phyloP scores from a whole-genome alignment of 1,140 invertebrate species.

The Ips typographus region DNA sequence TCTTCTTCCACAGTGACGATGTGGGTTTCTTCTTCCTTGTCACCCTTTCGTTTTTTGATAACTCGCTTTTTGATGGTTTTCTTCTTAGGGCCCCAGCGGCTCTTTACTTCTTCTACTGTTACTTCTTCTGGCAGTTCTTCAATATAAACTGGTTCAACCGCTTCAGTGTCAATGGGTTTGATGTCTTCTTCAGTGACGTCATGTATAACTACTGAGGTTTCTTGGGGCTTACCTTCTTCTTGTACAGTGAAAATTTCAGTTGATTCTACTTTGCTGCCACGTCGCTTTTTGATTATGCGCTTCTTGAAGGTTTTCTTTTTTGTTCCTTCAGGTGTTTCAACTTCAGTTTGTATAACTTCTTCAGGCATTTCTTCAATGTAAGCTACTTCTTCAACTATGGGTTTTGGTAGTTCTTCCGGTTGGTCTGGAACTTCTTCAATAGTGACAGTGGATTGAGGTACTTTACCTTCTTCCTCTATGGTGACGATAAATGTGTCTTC shows the following conservation, averaged over 20 bases:
- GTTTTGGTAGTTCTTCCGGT: slow-evolving; percentile 13
- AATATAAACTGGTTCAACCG: slow-evolving; percentile 43
- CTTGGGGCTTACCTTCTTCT: slow-evolving; percentile 53
- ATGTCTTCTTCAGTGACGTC: slow-evolving; percentile 45
- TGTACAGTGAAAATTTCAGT: slow-evolving; percentile 55
- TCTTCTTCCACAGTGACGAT: slow-evolving; percentile 55
- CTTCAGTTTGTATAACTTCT: slow-evolving; percentile 47
- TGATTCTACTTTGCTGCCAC: slow-evolving; percentile 51
- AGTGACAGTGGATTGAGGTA: slow-evolving; percentile 48
- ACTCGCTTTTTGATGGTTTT: slow-evolving; percentile 49
- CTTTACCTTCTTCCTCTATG: slow-evolving; percentile 49
- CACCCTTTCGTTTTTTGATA: slow-evolving; percentile 46
- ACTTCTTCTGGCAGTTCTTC: slow-evolving; percentile 50
- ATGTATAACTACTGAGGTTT: slow-evolving; percentile 52
- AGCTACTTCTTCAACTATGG: slow-evolving; percentile 9
- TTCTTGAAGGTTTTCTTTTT: slow-evolving; percentile 51
- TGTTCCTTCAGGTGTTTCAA: slow-evolving; percentile 42
- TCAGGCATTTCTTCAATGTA: slow-evolving; percentile 48
- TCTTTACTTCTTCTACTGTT: slow-evolving; percentile 41
- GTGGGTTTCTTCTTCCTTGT: slow-evolving; percentile 52
- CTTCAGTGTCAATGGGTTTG: slow-evolving; percentile 28
- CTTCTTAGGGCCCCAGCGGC: slow-evolving; percentile 51
- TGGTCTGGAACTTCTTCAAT: slow-evolving; percentile 42
- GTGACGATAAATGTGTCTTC: slow-evolving; percentile 47
- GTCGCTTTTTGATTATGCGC: slow-evolving; percentile 49